These are phyloP conservation scores for Arrhopalites spinosus DNA, from an alignment of 2,888 invertebrate species.

Conservation along the genomic window DNA sequence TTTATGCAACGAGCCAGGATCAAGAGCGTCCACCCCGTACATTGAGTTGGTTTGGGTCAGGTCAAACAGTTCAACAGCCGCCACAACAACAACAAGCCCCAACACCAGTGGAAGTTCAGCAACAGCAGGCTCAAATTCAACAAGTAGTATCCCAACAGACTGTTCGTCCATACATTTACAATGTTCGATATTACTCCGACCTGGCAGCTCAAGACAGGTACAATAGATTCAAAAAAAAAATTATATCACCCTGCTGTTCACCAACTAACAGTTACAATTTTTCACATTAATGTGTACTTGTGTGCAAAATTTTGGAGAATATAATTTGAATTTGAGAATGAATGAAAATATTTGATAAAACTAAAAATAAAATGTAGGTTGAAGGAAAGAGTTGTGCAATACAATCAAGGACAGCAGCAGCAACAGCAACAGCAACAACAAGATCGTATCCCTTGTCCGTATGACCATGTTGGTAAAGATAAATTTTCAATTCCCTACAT, in stretches of 20 bases:
- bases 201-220: conserved; percentile 25
- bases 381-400: conserved; percentile 11
- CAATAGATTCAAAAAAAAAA: not conserved
- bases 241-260: not conserved
- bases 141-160: conserved; percentile 11
- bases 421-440: not conserved
- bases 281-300: not conserved
- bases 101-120: not conserved
- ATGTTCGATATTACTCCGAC: conserved; percentile 32
- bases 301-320: not conserved
- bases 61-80: conserved; percentile 7
- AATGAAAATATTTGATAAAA: too few relatives aligned
- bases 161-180: conserved; percentile 24
- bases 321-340: too few relatives aligned
- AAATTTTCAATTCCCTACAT: not conserved
- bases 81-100: conserved; percentile 6
- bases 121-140: not conserved
- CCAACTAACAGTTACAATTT: too few relatives aligned
- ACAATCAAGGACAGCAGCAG: not conserved
- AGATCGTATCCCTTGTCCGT: conserved; percentile 15
- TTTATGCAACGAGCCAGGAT: conserved; percentile 2
- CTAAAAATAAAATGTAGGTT: too few relatives aligned
- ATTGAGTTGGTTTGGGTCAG: conserved; percentile 24
- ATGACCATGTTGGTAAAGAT: conserved; percentile 7
- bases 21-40: conserved; percentile 32